phyloP scores from a whole-genome alignment of 2,797 vertebrate genomes.

The Malurus splendens region DNA sequence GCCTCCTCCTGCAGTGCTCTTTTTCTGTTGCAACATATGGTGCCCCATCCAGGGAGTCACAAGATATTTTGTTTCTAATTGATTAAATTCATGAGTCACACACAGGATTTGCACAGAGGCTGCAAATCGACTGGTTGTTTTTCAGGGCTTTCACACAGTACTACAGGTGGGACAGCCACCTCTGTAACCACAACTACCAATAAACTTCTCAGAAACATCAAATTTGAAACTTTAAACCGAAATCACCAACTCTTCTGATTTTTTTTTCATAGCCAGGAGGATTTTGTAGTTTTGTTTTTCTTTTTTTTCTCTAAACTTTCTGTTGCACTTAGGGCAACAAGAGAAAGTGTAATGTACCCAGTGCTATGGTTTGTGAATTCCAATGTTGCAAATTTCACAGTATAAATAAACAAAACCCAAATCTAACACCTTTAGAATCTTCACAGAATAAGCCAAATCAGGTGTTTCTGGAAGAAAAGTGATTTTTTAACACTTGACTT shows the following conservation, averaged over 20 bases:
- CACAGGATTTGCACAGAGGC: not conserved
- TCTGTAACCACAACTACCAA: not conserved
- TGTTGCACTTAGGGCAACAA: not conserved
- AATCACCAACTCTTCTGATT: not conserved
- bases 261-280: not conserved
- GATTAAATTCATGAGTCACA: slow-evolving; percentile 42
- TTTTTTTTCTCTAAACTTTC: not conserved
- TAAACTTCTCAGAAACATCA: not conserved
- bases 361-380: not conserved
- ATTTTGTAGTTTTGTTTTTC: not conserved
- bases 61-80: slow-evolving; percentile 30
- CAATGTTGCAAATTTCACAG: not conserved
- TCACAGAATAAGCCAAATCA: not conserved
- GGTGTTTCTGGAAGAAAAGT: not conserved
- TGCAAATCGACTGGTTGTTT: not conserved
- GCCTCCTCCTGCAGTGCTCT: slow-evolving; percentile 8
- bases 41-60: slow-evolving; percentile 22
- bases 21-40: slow-evolving; percentile 36
- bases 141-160: not conserved
- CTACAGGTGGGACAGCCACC: not conserved
- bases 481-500: not conserved
- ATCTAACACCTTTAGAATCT: not conserved
- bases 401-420: not conserved
- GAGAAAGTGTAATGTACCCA: not conserved
- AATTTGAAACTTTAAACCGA: not conserved